phyloP scores from a whole-genome alignment of 2,888 invertebrate genomes.

The Temnothorax unifasciatus region DNA sequence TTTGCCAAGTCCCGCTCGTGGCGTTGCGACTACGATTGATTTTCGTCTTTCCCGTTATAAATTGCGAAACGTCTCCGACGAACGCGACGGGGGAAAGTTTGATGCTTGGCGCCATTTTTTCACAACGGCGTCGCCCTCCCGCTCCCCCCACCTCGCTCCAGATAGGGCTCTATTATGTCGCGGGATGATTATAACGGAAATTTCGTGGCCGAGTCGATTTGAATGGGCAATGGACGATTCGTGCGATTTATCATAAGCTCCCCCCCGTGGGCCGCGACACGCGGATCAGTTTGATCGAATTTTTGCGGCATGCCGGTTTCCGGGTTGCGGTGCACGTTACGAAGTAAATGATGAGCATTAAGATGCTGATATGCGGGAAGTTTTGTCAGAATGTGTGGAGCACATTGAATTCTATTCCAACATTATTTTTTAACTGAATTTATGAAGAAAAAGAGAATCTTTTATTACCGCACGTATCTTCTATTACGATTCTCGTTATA shows the following conservation, averaged over 20 bases:
- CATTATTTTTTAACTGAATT: background rate
- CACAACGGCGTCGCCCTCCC: constrained; percentile 67
- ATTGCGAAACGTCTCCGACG: background rate
- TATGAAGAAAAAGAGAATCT: background rate
- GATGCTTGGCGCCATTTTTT: constrained; percentile 77
- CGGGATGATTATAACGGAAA: constrained; percentile 46
- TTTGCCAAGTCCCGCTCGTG: background rate
- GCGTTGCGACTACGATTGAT: background rate
- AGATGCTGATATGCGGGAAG: background rate
- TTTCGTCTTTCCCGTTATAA: constrained; percentile 6
- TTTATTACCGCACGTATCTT: background rate
- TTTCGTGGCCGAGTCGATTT: background rate
- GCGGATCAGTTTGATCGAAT: background rate
- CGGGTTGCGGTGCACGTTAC: background rate
- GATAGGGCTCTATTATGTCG: constrained; percentile 39
- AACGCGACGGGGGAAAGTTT: constrained; percentile 40
- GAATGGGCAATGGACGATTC: background rate
- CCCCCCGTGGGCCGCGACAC: too few species aligned
- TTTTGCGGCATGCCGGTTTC: background rate
- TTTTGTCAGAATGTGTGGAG: background rate
- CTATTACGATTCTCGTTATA: background rate
- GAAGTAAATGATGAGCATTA: background rate
- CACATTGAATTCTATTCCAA: background rate
- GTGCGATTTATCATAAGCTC: background rate
- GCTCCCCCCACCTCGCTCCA: constrained; percentile 30